A percentile compares a stretch with the other conserved stretches of the same genome.
Conservation (phyloP, 1,140 invertebrate species). For the Cataglyphis hispanica region DNA sequence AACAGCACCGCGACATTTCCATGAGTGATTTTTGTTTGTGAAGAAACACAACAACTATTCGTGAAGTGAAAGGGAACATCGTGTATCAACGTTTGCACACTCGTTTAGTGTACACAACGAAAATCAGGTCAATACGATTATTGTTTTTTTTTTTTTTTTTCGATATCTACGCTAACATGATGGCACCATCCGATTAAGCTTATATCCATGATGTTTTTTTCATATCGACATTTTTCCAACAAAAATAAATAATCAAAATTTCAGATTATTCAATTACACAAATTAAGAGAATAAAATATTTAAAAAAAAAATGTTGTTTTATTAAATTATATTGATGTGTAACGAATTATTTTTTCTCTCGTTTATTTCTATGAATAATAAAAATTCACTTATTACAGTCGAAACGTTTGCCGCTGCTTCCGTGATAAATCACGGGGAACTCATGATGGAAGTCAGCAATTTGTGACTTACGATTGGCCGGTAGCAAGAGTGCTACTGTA, state of each 20-base stretch:
- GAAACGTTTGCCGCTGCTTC: slow-evolving; percentile 26
- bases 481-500: slow-evolving; percentile 24
- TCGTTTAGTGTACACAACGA: slow-evolving; percentile 33
- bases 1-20: slow-evolving; percentile 53
- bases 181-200: slow-evolving; percentile 1
- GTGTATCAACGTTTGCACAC: slow-evolving; percentile 55
- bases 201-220: slow-evolving; percentile 44
- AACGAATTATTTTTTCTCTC: no score
- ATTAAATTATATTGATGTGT: not conserved
- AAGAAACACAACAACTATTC: slow-evolving; percentile 48
- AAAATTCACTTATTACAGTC: slow-evolving; percentile 48
- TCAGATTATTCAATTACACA: not conserved
- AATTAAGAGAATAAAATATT: not conserved
- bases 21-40: slow-evolving; percentile 61
- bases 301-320: not conserved
- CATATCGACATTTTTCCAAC: not conserved
- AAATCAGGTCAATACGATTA: slow-evolving; percentile 61
- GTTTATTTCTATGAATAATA: slow-evolving; percentile 44
- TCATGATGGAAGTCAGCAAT: slow-evolving; percentile 63
- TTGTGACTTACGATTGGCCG: slow-evolving; percentile 63
- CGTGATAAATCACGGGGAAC: slow-evolving; percentile 42
- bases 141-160: not conserved
- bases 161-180: slow-evolving; percentile 21
- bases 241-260: slow-evolving; percentile 39
- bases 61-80: slow-evolving; percentile 56